Evolutionary conservation across 2,888 invertebrate genomes (phyloP), one percentile per base, ranked within the genome.

Genomic region (Hirtodrosophila cameraria): DNA sequence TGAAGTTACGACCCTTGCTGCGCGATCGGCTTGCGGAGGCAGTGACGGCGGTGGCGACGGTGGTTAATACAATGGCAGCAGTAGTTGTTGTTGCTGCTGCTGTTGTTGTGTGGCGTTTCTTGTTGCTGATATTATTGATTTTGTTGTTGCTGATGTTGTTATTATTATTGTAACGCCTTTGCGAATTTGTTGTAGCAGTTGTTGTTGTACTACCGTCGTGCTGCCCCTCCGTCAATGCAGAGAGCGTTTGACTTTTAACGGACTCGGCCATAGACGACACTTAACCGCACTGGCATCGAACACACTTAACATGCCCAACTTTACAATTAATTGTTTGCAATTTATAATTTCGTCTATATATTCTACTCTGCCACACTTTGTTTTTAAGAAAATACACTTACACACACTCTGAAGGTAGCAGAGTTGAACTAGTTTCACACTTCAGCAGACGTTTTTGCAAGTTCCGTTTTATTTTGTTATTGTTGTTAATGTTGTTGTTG

Each of bases 211-310:
- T 86, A 84, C 81, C 84, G 76, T 84, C 87, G 86, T 89, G 87
- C 88, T 90, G 91, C 91, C 91, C 94, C 93, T 94, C 94, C 93
- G 94, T 93, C 92, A 93, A 93, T 93, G 93, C 93, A 93, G 94
- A 93, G 93, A 93, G 93, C 92, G 93, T 93, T 93, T 94, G 93
- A 93, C 93, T 93, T 93, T 93, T 94, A 94, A 94, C 94, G 94
- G 95, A 95, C 94, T 95, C 95, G 95, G 95, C 96, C 96, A 96
- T 96, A 96, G 95, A 95, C 95, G 94, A 94, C 94, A 94, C 94
- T 94, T 94, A 93, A 93, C 92, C 93, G 93, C 93, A 94, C 93
- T 93, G 93, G 85, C 82, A 86, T 88, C 88, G 80, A 89, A 88
- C 88, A 87, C 90, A 89, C 90, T 89, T 87, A 91, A 90, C 91